Base-by-base conservation (phyloP, 2,888 invertebrate genomes). In the Sphinx pinastri region DNA sequence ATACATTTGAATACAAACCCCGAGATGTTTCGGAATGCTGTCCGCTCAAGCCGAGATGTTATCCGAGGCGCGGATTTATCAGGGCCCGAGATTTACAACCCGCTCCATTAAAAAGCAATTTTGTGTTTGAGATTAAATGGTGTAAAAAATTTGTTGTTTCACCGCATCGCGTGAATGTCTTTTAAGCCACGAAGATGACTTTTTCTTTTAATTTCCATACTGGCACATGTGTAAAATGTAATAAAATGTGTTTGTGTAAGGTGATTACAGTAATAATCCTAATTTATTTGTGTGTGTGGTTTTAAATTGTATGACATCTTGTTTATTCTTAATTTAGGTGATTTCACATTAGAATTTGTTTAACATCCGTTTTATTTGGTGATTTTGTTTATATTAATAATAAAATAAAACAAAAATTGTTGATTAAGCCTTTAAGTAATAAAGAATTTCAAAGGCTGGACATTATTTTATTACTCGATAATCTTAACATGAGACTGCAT, bases 41-140 rank as follows among this genome's bases (percentile, higher is more conserved):
- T 49, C 16, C 60, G 12, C 45, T 47, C 13, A 45, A 19, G 16
- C 19, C 19, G 63, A 63, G 63, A 63, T 63, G 63, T 63, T 63
- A 63, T 63, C 63, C 16, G 13, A 49, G 47, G 63, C 63, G 49
- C 16, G 63, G 63, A 70, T 70, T 58, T 70, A 70, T 70, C 70
- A 67, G 51, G 57, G 10, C 58, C 19, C 13, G 55, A 63, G 70
- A 71, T 71, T 71, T 70, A 71, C 69, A 60, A 16, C 57, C 25
- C 14, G 51, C 63, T 47, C 69, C 68, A 71, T 71, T 71, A 71
- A 70, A 67, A 71, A 55, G 63, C 68, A 66, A 66, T 68, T 71
- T 69, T 14, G 63, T 66, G 66, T 49, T 70, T 58, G 16, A 70
- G 63, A 70, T 54, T 38, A 69, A 69, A 68, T 19, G 60, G 54